These are phyloP conservation scores for Pollachius pollachius DNA, from an alignment of 2,113 vertebrate species.

Conservation along the genomic window DNA sequence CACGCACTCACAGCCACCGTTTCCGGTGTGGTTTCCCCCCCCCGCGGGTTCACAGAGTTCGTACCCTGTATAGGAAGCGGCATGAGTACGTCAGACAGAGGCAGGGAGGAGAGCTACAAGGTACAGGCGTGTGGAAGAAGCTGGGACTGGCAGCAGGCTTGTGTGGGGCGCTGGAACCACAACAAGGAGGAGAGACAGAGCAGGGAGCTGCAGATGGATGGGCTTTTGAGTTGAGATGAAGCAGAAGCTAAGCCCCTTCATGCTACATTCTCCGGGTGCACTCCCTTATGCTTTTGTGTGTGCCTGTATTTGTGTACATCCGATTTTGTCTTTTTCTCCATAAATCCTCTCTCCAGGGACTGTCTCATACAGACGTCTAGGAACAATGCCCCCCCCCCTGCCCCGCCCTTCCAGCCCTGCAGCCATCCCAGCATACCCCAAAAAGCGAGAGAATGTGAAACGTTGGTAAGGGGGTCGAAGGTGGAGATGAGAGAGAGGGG, in stretches of 20 bases:
- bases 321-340: slow-evolving; percentile 32
- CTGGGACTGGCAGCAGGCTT: too few relatives aligned
- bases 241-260: slow-evolving; percentile 28
- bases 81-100: too few relatives aligned
- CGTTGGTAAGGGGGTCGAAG: not conserved
- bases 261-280: slow-evolving; percentile 12
- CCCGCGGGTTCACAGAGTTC: too few relatives aligned
- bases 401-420: not conserved
- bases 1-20: not conserved
- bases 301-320: not conserved
- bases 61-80: not conserved
- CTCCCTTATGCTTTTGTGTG: not conserved
- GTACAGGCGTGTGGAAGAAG: too few relatives aligned
- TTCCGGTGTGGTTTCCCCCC: too few relatives aligned
- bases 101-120: too few relatives aligned
- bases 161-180: not conserved
- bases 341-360: slow-evolving; percentile 34
- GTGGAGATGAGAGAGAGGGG: slow-evolving; percentile 23
- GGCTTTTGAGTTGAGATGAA: slow-evolving; percentile 38
- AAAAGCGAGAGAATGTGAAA: slow-evolving; percentile 1
- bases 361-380: slow-evolving; percentile 36
- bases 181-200: not conserved
- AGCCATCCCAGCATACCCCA: not conserved
- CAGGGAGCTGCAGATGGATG: slow-evolving; percentile 22
- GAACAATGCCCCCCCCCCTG: slow-evolving; percentile 8